Evolutionary conservation across 2,113 vertebrate species (phyloP).

Genomic region (Psephotus haematonotus): DNA sequence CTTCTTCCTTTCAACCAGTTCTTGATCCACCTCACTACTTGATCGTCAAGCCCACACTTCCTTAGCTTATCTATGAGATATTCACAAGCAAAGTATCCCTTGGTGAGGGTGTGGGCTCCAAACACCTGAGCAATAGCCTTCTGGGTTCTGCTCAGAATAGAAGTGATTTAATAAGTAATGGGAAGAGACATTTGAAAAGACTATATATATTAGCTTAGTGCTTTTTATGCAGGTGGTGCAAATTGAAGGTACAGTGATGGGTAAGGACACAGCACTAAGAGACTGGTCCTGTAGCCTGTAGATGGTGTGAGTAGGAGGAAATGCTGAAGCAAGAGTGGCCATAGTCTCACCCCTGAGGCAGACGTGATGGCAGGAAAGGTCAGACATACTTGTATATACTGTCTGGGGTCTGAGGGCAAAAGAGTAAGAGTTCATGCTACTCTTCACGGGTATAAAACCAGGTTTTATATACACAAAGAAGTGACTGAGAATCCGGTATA

Average conservation of each 20-base stretch:
- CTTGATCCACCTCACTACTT: too few relatives aligned
- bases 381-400: background rate
- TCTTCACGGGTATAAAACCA: background rate
- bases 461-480: background rate
- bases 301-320: background rate
- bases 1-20: too few relatives aligned
- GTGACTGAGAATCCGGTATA: background rate
- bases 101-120: background rate
- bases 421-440: background rate
- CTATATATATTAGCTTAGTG: background rate
- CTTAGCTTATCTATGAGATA: too few relatives aligned
- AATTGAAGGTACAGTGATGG: background rate
- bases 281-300: background rate
- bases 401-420: background rate
- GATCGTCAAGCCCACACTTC: too few relatives aligned
- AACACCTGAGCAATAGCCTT: background rate
- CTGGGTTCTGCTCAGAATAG: background rate
- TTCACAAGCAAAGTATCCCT: background rate
- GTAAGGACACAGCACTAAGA: background rate
- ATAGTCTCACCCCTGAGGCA: accelerated
- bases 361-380: background rate
- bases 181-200: background rate
- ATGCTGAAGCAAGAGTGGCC: background rate
- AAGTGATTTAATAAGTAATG: background rate
- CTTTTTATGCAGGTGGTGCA: background rate